Conservation (phyloP, 2,113 vertebrate species). For the Siniperca chuatsi region DNA sequence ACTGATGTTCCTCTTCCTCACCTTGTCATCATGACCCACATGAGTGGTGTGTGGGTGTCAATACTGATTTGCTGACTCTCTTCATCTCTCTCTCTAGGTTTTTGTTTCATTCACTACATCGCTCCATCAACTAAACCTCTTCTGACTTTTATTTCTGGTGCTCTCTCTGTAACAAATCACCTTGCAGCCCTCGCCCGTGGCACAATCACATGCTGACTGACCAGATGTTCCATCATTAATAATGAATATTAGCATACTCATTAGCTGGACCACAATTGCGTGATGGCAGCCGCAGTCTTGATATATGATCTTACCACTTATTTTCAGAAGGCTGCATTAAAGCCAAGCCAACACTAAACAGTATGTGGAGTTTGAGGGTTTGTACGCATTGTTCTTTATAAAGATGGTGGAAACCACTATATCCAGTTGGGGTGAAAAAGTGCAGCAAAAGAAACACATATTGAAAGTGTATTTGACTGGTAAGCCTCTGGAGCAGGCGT, state of each 20-base stretch:
- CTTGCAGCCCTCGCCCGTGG: constrained; percentile 12
- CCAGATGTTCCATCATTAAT: constrained; percentile 69
- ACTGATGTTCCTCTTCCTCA: constrained; percentile 60
- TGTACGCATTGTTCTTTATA: not conserved
- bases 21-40: constrained; percentile 63
- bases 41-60: constrained; percentile 51
- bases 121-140: constrained; percentile 20
- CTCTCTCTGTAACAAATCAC: constrained; percentile 42
- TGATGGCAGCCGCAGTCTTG: constrained; percentile 23
- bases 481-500: not conserved
- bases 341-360: constrained; percentile 34
- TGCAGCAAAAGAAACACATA: constrained; percentile 30
- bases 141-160: constrained; percentile 29
- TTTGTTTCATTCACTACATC: constrained; percentile 47
- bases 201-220: constrained; percentile 43
- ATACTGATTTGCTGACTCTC: constrained; percentile 36
- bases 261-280: constrained; percentile 39
- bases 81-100: not conserved
- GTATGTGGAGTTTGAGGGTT: constrained; percentile 8
- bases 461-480: constrained; percentile 21
- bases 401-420: constrained; percentile 6
- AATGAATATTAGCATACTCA: constrained; percentile 56
- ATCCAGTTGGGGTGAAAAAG: constrained; percentile 10
- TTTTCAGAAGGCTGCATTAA: constrained; percentile 25
- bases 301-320: constrained; percentile 46